Conservation (phyloP, 2,113 vertebrate species). For the Saguinus imperator region DNA sequence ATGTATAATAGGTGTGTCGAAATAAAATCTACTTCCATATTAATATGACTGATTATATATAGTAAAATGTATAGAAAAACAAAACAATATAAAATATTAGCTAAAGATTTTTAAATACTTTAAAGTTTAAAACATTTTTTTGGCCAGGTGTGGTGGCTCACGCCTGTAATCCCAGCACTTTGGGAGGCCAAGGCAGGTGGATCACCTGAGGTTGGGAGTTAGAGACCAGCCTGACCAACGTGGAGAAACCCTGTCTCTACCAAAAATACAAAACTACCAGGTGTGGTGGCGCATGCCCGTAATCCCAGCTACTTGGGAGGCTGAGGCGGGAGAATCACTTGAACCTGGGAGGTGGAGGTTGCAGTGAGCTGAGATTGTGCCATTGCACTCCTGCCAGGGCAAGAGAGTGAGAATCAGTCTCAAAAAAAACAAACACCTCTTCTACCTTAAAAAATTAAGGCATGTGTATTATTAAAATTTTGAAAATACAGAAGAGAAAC, state of each 20-base stretch:
- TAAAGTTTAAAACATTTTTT: background rate
- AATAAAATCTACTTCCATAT: background rate
- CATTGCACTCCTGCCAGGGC: background rate
- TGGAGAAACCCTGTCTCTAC: background rate
- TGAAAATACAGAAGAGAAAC: background rate
- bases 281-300: background rate
- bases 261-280: background rate
- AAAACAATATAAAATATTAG: background rate
- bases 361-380: background rate
- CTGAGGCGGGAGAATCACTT: background rate
- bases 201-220: background rate
- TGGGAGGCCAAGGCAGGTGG: background rate
- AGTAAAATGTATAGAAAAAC: background rate
- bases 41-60: background rate
- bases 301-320: background rate
- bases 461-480: background rate
- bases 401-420: no score
- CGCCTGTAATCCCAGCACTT: background rate
- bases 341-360: background rate
- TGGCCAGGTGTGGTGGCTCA: background rate
- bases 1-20: background rate
- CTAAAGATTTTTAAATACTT: background rate
- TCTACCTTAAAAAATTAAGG: background rate
- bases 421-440: background rate
- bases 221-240: background rate